Evolutionary conservation across 2,113 vertebrate genomes (phyloP).

Genomic region (Delphinus delphis): DNA sequence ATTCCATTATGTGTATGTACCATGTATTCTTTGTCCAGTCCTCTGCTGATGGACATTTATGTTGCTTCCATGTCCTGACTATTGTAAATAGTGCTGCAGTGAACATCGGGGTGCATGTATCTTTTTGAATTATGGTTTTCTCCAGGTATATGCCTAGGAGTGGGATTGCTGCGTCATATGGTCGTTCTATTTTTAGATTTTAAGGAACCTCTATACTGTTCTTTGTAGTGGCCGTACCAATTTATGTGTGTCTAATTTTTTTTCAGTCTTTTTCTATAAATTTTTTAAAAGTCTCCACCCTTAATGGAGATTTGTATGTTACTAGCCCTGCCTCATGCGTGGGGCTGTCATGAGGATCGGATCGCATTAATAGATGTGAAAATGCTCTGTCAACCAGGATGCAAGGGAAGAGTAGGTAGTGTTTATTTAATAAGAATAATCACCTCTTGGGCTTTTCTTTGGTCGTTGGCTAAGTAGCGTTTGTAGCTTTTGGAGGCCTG

Average conservation of each 20-base stretch:
- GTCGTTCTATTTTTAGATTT: not conserved
- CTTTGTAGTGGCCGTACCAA: not conserved
- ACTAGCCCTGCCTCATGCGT: accelerated
- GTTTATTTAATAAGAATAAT: conserved; percentile 57
- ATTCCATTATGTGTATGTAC: no score
- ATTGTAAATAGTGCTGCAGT: not conserved
- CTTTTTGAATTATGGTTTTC: not conserved
- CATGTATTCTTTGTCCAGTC: not conserved
- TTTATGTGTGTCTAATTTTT: not conserved
- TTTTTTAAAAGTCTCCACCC: not conserved
- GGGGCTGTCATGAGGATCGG: not conserved
- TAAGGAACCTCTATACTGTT: not conserved
- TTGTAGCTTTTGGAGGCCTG: conserved; percentile 5
- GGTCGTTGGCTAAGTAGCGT: conserved; percentile 39
- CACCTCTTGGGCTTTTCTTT: conserved; percentile 26
- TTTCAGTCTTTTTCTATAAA: not conserved
- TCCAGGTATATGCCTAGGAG: not conserved
- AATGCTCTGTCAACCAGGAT: not conserved
- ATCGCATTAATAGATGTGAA: not conserved
- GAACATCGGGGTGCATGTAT: not conserved
- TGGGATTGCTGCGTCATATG: not conserved
- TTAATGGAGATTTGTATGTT: not conserved
- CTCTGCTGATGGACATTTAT: not conserved
- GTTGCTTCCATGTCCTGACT: not conserved
- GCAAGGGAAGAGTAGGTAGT: not conserved